Base-by-base conservation (phyloP, 2,113 vertebrate species). In the Aphyosemion australe region DNA sequence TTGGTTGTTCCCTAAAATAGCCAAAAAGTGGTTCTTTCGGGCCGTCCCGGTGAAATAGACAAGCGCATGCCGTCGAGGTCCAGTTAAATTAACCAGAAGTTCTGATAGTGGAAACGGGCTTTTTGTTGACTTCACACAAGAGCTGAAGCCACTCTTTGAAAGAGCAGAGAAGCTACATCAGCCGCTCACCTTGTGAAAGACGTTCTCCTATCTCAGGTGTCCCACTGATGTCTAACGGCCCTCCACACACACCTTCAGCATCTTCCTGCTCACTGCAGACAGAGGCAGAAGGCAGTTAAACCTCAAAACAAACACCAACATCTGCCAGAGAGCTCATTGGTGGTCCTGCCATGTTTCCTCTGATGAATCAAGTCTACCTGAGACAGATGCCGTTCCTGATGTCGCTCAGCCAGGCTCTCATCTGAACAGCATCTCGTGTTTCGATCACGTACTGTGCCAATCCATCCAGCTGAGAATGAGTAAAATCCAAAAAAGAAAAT, bases 401-500 rank as follows among this genome's bases (percentile, higher is more conserved):
- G 91, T 96, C 95, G 5, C 92, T 92, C 37, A 96, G 93, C 95
- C 95, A 97, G 8, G 94, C 95, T 74, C 93, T 93, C 93, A 96
- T 95, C 72, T 95, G 95, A 2, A 94, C 90, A 0, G 94, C 93
- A 15, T 96, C 95, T 0, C 94, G 84, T 0, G 95, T 95, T 89
- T 97, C 95, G 7, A 97, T 90, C 79, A 97, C 94, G 6, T 96
- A 96, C 80, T 96, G 94, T 1, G 91, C 83, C 16, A 90, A 70
- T 8, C 93, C 93, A 34, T 95, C 95, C 63, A 94, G 90, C 95
- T 96, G 47, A 42, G 8, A 46, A 15, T 7, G 10, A 15, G 4
- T 32, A 14, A 20, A 47, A 10, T 10, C 5, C 26, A 26, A 26
- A 26, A 26, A 3, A 8, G 5, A 12, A 4, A 16, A 6, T 59